These are phyloP conservation scores for Cryptus viduatorius DNA, from an alignment of 2,888 invertebrate species.

Conservation along the genomic window DNA sequence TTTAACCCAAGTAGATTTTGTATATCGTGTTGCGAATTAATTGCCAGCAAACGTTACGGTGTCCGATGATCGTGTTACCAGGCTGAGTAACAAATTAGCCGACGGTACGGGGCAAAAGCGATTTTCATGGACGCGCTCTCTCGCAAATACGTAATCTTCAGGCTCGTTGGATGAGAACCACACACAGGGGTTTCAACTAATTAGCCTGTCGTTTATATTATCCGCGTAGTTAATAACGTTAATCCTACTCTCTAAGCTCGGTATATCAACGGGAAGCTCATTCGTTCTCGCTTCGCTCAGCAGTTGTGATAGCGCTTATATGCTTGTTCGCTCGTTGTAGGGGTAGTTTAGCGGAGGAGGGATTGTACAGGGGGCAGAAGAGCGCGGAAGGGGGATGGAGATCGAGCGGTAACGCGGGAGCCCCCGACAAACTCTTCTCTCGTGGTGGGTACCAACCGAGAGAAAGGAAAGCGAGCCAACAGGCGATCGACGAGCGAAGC, in stretches of 20 bases:
- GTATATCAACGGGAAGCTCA: conserved; percentile 41
- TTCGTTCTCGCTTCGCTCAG: conserved; percentile 59
- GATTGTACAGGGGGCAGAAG: background rate
- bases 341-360: conserved; percentile 38
- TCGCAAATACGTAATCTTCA: conserved; percentile 38
- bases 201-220: conserved; percentile 75
- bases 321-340: conserved; percentile 7
- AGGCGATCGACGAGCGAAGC: conserved; percentile 44
- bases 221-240: conserved; percentile 75
- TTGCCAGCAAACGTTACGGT: conserved; percentile 36
- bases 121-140: background rate
- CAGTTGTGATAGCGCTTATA: conserved; percentile 73
- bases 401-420: conserved; percentile 9
- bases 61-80: background rate
- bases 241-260: conserved; percentile 74
- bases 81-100: background rate
- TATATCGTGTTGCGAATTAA: conserved; percentile 30
- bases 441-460: conserved; percentile 13
- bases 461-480: conserved; percentile 24
- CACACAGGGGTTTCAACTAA: conserved; percentile 72
- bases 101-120: background rate
- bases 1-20: background rate
- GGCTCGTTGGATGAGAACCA: background rate
- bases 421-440: conserved; percentile 50
- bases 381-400: background rate